Evolutionary conservation across 2,797 vertebrate species (phyloP), one percentile per base, ranked within the genome.

Genomic region (Thaleichthys pacificus): DNA sequence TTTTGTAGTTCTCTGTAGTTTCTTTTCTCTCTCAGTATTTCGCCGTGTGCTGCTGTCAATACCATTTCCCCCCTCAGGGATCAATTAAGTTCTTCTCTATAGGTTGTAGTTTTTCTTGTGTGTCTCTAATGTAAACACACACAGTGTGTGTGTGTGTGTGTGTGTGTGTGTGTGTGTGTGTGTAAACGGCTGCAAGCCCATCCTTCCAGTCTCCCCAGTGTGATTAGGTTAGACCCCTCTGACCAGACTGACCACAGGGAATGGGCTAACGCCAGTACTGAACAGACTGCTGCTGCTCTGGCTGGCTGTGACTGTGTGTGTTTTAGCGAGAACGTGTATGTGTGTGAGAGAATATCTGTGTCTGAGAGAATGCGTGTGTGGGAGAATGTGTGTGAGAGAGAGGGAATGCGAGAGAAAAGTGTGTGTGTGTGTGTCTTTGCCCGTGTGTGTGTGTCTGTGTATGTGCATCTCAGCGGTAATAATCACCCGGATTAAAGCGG

Each of bases 401-500:
- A 17, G 51, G 3, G 51, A 64, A 68, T 63, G 61, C 75, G 28
- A 49, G 63, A 42, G 7, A 42, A 42, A n/a, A 38, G 35, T 79
- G 61, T 42, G 38, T 11, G 38, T 42, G 38, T 11, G 38, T 42
- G 38, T 11, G 38, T 42, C 38, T 79, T 2, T 81, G 77, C 82
- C 77, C 85, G 70, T 80, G 79, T 81, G 77, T 79, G 79, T 82
- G 69, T 82, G 66, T 82, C 72, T 84, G 72, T 77, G 73, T 67
- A 24, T 75, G 66, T 77, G 61, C 61, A 35, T 75, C 49, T 76
- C 88, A 90, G 89, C 77, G 71, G 87, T 88, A 91, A 91, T 92
- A 92, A 92, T 91, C 90, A 89, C 88, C 80, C 74, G 83, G 91
- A 90, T 92, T 92, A 91, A 86, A 90, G 85, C 64, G 85, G 89